Evolutionary conservation across 2,888 invertebrate species (phyloP).

Genomic region (Zaprionus obscuricornis): DNA sequence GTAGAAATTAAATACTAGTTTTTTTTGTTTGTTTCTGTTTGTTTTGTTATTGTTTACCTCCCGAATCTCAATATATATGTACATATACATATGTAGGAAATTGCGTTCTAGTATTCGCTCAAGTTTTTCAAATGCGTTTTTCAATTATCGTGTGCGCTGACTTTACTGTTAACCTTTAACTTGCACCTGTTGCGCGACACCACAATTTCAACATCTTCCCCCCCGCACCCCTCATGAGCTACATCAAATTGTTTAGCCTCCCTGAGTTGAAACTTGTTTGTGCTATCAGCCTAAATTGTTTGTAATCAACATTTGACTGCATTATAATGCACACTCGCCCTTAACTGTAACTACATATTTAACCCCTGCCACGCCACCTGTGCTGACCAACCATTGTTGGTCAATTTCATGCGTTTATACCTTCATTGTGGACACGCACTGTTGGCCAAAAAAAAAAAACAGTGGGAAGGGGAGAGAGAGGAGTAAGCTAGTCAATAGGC

Average conservation of each 20-base stretch:
- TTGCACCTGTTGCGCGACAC: constrained; percentile 42
- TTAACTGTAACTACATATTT: too few relatives aligned
- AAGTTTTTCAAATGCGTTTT: too few relatives aligned
- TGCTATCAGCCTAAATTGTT: constrained; percentile 54
- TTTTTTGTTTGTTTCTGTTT: neutral
- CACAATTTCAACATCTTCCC: too few relatives aligned
- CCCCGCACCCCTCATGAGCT: too few relatives aligned
- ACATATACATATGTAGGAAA: constrained; percentile 1
- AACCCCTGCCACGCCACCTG: neutral
- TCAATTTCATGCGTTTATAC: constrained; percentile 72
- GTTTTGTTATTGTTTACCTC: neutral
- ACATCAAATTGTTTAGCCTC: too few relatives aligned
- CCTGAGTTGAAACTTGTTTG: too few relatives aligned
- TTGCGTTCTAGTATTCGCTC: constrained; percentile 4
- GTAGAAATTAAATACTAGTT: constrained; percentile 1
- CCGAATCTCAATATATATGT: neutral
- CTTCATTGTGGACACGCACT: constrained; percentile 51
- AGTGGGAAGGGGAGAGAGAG: neutral
- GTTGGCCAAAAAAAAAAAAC: constrained; percentile 40
- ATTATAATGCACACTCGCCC: neutral
- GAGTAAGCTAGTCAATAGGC: constrained; percentile 33
- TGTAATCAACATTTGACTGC: constrained; percentile 47
- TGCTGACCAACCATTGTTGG: constrained; percentile 41
- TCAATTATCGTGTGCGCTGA: constrained; percentile 34
- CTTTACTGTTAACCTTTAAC: neutral